Evolutionary conservation across 2,888 invertebrate genomes (phyloP).

Genomic region (Petrolisthes manimaculis): DNA sequence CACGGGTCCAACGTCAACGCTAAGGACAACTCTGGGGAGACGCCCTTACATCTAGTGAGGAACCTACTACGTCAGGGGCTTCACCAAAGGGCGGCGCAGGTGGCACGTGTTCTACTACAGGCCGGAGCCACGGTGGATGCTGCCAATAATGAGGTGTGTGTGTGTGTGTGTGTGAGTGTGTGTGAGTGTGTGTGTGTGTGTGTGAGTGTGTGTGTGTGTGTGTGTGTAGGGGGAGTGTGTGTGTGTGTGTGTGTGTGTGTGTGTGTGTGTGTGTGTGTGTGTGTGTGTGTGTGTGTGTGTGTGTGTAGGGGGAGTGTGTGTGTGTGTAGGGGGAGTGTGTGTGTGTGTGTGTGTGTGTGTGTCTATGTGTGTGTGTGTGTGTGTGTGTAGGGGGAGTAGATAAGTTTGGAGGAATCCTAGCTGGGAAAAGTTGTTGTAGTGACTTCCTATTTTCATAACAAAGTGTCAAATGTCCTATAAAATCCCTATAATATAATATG

Average conservation of each 20-base stretch:
- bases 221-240: not conserved
- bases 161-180: no score
- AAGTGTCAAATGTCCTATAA: no score
- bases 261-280: constrained; percentile 1
- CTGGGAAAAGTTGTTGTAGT: no score
- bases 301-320: constrained; percentile 17
- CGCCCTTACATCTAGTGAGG: constrained; percentile 60
- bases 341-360: constrained; percentile 17
- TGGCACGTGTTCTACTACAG: constrained; percentile 52
- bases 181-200: not conserved
- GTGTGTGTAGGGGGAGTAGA: not conserved
- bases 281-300: not conserved
- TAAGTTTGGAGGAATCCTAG: no score
- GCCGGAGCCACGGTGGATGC: constrained; percentile 63
- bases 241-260: not conserved
- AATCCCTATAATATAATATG: no score
- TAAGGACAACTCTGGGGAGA: constrained; percentile 56
- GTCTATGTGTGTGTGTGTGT: not conserved
- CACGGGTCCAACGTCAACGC: constrained; percentile 49
- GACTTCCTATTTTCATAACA: no score
- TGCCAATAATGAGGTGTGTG: constrained; percentile 56
- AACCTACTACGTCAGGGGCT: constrained; percentile 53
- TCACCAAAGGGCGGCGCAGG: constrained; percentile 49
- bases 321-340: no score
- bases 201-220: not conserved